Percentiles rank a stretch among this genome's conserved stretches.
These are phyloP conservation scores for Poecilia gillii DNA, from an alignment of 2,797 vertebrate species.

Conservation along the genomic window DNA sequence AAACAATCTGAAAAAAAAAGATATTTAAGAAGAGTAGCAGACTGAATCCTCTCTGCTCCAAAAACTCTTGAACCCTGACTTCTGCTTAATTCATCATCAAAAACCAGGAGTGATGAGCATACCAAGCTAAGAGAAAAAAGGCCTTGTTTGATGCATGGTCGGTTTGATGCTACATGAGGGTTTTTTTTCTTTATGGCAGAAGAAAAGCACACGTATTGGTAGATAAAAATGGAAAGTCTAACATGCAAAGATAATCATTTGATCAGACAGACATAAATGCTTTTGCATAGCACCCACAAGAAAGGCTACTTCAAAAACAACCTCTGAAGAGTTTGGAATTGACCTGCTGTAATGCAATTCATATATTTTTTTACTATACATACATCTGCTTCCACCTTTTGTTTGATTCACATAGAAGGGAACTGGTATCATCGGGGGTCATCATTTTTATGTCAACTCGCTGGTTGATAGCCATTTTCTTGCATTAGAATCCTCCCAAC, in stretches of 20 bases:
- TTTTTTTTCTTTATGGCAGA: constrained; percentile 44
- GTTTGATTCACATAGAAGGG: constrained; percentile 80
- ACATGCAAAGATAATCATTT: constrained; percentile 67
- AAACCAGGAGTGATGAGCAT: constrained; percentile 56
- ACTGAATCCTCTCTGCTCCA: constrained; percentile 44
- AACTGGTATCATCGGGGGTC: constrained; percentile 70
- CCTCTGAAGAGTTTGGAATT: constrained; percentile 64
- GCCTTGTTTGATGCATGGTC: constrained; percentile 28
- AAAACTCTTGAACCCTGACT: constrained; percentile 76
- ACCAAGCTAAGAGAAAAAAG: constrained; percentile 41
- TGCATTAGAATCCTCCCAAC: constrained; percentile 44
- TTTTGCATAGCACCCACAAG: constrained; percentile 64
- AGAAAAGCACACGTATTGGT: constrained; percentile 63
- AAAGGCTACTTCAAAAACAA: constrained; percentile 54
- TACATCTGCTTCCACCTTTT: constrained; percentile 68
- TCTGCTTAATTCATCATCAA: constrained; percentile 72
- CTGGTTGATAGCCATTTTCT: constrained; percentile 44
- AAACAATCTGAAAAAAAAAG: constrained; percentile 41
- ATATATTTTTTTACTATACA: constrained; percentile 66
- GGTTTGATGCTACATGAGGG: constrained; percentile 26
- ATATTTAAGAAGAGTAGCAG: constrained; percentile 64
- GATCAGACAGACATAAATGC: constrained; percentile 47
- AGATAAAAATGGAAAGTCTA: constrained; percentile 44
- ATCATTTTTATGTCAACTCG: constrained; percentile 57
- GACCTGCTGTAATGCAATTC: constrained; percentile 53